Conservation (phyloP, 2,888 invertebrate genomes). For the Hemicrepidius hirtus region DNA sequence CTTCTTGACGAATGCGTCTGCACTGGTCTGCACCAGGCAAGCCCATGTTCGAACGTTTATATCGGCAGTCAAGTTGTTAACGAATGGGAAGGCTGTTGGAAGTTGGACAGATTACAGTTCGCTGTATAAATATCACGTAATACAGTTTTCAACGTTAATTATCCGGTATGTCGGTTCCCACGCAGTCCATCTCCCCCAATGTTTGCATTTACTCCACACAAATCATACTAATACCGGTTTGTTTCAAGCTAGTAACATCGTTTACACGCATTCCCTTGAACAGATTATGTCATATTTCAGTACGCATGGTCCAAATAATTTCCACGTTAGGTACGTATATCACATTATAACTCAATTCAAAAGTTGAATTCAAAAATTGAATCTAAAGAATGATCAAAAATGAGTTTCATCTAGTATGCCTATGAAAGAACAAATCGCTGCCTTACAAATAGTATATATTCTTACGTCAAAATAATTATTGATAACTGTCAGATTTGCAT, state of each 20-base stretch:
- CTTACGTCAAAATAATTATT: too few species aligned
- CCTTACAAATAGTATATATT: too few species aligned
- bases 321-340: slow-evolving; percentile 5
- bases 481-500: too few species aligned
- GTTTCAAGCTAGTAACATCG: slow-evolving; percentile 42
- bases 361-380: slow-evolving; percentile 16
- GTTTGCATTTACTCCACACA: slow-evolving; percentile 52
- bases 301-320: slow-evolving; percentile 5
- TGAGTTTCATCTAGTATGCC: too few species aligned
- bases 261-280: slow-evolving; percentile 31
- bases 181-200: slow-evolving; percentile 54
- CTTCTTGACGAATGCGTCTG: slow-evolving; percentile 61
- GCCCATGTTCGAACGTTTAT: slow-evolving; percentile 53
- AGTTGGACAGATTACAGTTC: slow-evolving; percentile 56
- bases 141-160: slow-evolving; percentile 62
- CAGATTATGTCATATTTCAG: slow-evolving; percentile 25
- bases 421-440: too few species aligned
- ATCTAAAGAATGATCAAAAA: slow-evolving; percentile 1
- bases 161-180: slow-evolving; percentile 56
- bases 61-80: slow-evolving; percentile 51
- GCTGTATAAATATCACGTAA: slow-evolving; percentile 59
- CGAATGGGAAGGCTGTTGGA: slow-evolving; percentile 50
- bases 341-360: slow-evolving; percentile 19
- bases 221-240: slow-evolving; percentile 54
- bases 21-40: slow-evolving; percentile 58